Evolutionary conservation across 2,888 invertebrate genomes (phyloP), one percentile per base, ranked within the genome.

Genomic region (Anticlea derivata): DNA sequence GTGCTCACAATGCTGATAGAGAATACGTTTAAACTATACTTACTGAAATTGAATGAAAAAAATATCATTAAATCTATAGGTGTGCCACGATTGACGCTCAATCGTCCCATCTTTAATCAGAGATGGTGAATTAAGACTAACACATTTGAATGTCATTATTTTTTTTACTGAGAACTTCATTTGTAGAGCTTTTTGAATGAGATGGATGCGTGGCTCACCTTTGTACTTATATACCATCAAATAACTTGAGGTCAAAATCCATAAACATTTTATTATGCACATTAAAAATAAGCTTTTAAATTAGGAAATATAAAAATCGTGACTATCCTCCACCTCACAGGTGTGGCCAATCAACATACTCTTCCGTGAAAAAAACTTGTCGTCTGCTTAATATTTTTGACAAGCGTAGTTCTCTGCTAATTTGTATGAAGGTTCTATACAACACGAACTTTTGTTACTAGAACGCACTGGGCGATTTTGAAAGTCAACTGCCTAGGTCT

Each of bases 331-430:
- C 64, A 75, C 68, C 61, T 61, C 44, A 50, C 68, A 77, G 79
- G 78, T 77, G 78, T 76, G 75, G 70, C 68, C 58, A 65, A 70
- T 70, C 70, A 74, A 44, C 45, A 63, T 61, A 62, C 55, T 58
- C 60, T 65, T 64, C 64, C 61, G 60, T 55, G 60, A 62, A 61
- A 63, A 60, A 65, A 52, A 51, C 69, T 55, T 69, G 69, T 71
- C 70, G 69, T 65, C 63, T 61, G 61, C 57, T 63, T 56, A 61
- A 67, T 67, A 65, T 35, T 62, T 70, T 64, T 75, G 78, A 73
- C 73, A 64, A 60, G 66, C 68, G 70, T 70, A 56, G 33, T 75
- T 68, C 63, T 61, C 61, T 65, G 58, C 58, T 66, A 63, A 72
- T 72, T 70, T 50, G 48, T 55, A 53, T 54, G 76, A 78, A 79